Percentiles rank a stretch among this genome's conserved stretches.
phyloP scores from a whole-genome alignment of 1,140 invertebrate genomes.

The Hyposmocoma kahamanoa region DNA sequence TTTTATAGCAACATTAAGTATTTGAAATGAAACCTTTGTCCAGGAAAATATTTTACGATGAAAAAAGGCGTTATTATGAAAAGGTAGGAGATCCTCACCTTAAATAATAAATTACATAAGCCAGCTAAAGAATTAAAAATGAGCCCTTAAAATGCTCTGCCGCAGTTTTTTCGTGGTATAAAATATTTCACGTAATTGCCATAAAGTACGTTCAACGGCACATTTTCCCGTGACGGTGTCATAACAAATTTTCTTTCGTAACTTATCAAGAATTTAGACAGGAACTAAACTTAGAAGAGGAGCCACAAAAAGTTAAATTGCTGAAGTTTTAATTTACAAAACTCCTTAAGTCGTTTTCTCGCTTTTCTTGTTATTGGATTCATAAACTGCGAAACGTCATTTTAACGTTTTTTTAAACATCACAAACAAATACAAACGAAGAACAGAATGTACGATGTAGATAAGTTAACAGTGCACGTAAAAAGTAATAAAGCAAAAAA shows the following conservation, averaged over 20 bases:
- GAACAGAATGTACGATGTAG: not conserved
- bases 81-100: not conserved
- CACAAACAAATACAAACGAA: no score
- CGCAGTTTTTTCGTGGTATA: no score
- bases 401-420: no score
- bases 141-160: not conserved
- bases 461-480: not conserved
- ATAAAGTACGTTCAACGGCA: not conserved
- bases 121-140: not conserved
- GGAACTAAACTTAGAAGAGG: slow-evolving; percentile 7
- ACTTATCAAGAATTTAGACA: not conserved
- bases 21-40: no score
- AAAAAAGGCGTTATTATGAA: no score
- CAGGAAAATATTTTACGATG: no score
- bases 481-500: not conserved
- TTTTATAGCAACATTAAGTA: no score
- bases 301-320: slow-evolving; percentile 41
- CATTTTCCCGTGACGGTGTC: not conserved
- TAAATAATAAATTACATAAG: not conserved
- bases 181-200: not conserved
- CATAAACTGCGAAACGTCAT: no score
- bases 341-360: slow-evolving; percentile 18
- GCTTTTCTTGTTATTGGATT: slow-evolving; percentile 22
- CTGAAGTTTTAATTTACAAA: slow-evolving; percentile 32
- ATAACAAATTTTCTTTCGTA: not conserved